Percentiles rank a stretch among this genome's conserved stretches.
These are phyloP conservation scores for Crocallis elinguaria DNA, from an alignment of 2,888 invertebrate species.

Conservation along the genomic window DNA sequence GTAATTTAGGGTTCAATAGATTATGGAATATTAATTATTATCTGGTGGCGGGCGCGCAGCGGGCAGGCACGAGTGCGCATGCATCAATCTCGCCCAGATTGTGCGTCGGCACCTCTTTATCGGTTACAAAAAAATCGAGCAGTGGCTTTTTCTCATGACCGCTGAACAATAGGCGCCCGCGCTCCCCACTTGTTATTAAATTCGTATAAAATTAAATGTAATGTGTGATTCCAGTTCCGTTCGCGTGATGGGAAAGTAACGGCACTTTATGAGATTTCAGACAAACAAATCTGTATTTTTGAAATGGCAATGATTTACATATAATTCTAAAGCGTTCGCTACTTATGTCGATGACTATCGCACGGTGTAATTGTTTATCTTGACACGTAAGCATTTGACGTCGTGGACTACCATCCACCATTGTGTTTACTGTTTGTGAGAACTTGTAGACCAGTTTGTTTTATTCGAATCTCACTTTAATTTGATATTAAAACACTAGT, in stretches of 20 bases:
- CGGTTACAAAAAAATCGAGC: slow-evolving; percentile 70
- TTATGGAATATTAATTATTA: slow-evolving; percentile 80
- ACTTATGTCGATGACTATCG: slow-evolving; percentile 52
- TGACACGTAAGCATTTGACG: slow-evolving; percentile 40
- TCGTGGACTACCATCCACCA: slow-evolving; percentile 32
- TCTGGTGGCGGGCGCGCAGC: slow-evolving; percentile 62
- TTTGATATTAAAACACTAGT: slow-evolving; percentile 17
- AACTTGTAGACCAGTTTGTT: slow-evolving; percentile 28
- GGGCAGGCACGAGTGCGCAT: slow-evolving; percentile 71
- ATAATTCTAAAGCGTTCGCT: slow-evolving; percentile 49
- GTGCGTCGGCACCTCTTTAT: slow-evolving; percentile 83
- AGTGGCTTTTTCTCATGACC: slow-evolving; percentile 76
- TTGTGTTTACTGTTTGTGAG: slow-evolving; percentile 36
- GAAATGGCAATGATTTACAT: slow-evolving; percentile 58
- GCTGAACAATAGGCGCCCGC: slow-evolving; percentile 69
- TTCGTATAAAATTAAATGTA: slow-evolving; percentile 84
- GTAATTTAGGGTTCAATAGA: slow-evolving; percentile 68
- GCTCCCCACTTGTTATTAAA: slow-evolving; percentile 83
- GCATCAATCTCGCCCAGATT: slow-evolving; percentile 78
- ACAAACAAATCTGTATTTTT: slow-evolving; percentile 54
- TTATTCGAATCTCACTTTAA: slow-evolving; percentile 30
- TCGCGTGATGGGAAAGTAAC: slow-evolving; percentile 79
- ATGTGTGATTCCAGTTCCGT: slow-evolving; percentile 83
- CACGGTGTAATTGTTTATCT: slow-evolving; percentile 43
- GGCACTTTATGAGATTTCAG: slow-evolving; percentile 64